A percentile compares a stretch with the other conserved stretches of the same genome.
Conservation (phyloP, 1,140 invertebrate species). For the Cydia splendana region DNA sequence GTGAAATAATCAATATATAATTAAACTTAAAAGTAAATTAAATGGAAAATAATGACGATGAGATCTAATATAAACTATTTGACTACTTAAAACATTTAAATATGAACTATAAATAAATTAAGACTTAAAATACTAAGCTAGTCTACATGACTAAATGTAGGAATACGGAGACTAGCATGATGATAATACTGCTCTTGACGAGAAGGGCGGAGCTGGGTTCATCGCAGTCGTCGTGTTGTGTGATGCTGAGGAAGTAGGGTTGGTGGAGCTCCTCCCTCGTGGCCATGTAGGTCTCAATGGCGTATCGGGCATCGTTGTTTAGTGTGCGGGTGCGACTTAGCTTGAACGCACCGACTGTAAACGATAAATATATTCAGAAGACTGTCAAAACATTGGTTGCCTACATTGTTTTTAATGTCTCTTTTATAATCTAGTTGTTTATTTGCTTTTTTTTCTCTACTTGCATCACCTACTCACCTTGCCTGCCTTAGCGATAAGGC, state of each 20-base stretch:
- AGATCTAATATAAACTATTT: constrained; percentile 6
- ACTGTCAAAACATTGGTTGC: background rate
- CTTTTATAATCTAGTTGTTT: no score
- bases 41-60: background rate
- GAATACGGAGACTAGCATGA: constrained; percentile 14
- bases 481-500: no score
- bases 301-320: background rate
- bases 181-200: constrained; percentile 31
- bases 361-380: background rate
- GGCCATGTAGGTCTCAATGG: constrained; percentile 6
- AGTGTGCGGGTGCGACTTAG: background rate
- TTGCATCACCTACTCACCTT: no score
- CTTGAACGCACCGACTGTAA: constrained; percentile 29
- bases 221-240: background rate
- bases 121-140: background rate
- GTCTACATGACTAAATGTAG: constrained; percentile 6
- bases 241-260: constrained; percentile 11
- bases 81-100: background rate
- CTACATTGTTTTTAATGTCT: no score
- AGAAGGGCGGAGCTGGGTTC: constrained; percentile 20
- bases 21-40: background rate
- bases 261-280: constrained; percentile 3
- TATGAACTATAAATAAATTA: background rate
- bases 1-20: background rate
- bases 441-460: no score